These are phyloP conservation scores for Plotosus lineatus DNA, from an alignment of 2,113 vertebrate genomes.

Conservation along the genomic window DNA sequence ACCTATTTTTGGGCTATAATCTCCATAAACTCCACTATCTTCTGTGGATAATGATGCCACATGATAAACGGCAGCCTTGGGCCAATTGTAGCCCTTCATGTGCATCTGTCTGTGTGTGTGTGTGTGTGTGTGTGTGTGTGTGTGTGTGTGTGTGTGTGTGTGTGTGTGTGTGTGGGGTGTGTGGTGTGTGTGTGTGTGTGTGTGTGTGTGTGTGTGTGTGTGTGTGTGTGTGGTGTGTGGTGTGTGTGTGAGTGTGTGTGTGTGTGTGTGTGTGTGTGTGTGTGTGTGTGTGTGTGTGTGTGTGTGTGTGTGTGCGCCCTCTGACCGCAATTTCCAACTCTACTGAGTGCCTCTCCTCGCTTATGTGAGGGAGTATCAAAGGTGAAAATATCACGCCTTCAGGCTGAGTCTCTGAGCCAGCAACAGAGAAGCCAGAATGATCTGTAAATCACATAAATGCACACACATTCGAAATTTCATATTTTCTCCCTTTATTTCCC, in stretches of 20 bases:
- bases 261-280: constrained; percentile 35
- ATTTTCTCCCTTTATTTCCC: neutral
- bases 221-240: constrained; percentile 29
- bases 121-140: constrained; percentile 35
- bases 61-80: constrained; percentile 64
- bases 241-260: constrained; percentile 26
- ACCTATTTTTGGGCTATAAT: constrained; percentile 71
- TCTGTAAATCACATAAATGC: constrained; percentile 19
- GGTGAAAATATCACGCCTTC: constrained; percentile 40
- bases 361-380: constrained; percentile 41
- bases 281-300: constrained; percentile 28
- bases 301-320: constrained; percentile 38
- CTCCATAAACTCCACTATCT: constrained; percentile 65
- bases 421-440: constrained; percentile 13
- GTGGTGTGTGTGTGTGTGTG: constrained; percentile 24
- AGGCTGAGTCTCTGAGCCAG: constrained; percentile 27
- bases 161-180: constrained; percentile 43
- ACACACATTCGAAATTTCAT: constrained; percentile 12
- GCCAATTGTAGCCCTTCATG: constrained; percentile 43
- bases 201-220: constrained; percentile 37
- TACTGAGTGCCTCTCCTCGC: constrained; percentile 25
- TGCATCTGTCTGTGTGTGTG: constrained; percentile 28
- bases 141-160: constrained; percentile 28
- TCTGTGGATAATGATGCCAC: constrained; percentile 52
- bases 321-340: constrained; percentile 54